Conservation (phyloP, 2,888 invertebrate genomes). For the Cyclophora punctaria region DNA sequence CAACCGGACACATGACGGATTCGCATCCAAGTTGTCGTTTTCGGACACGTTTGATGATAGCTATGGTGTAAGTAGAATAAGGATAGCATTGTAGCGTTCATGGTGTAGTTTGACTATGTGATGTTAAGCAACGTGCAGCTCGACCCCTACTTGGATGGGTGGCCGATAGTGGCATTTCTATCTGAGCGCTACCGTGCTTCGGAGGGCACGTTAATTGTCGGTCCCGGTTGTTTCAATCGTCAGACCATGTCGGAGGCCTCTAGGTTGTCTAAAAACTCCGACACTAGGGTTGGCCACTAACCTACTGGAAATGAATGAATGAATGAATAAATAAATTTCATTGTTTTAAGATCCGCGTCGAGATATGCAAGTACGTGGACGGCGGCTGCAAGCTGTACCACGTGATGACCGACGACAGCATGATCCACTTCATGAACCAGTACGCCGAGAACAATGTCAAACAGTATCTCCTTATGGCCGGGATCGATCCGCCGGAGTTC, state of each 20-base stretch:
- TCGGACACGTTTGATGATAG: slow-evolving; percentile 20
- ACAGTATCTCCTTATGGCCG: slow-evolving; percentile 18
- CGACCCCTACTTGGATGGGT: too few species aligned
- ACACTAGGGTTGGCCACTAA: too few species aligned
- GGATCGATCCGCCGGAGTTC: slow-evolving; percentile 27
- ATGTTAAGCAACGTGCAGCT: too few species aligned
- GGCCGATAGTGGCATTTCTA: too few species aligned
- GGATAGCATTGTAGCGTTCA: too few species aligned
- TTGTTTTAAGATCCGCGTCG: slow-evolving; percentile 20
- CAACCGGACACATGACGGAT: slow-evolving; percentile 46
- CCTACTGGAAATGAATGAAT: background rate
- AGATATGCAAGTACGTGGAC: slow-evolving; percentile 41
- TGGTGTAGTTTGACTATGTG: too few species aligned
- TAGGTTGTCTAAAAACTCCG: too few species aligned
- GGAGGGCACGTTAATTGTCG: too few species aligned
- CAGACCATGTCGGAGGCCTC: too few species aligned
- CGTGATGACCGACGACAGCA: slow-evolving; percentile 28
- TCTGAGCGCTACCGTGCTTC: too few species aligned
- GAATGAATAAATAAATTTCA: too few species aligned
- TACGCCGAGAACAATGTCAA: slow-evolving; percentile 31
- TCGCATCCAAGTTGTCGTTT: slow-evolving; percentile 21
- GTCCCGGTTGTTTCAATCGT: too few species aligned
- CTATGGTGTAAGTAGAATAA: slow-evolving; percentile 4
- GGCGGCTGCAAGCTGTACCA: slow-evolving; percentile 52
- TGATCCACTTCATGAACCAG: slow-evolving; percentile 28